Base-by-base conservation (phyloP, 2,797 vertebrate genomes). In the Furcifer pardalis region DNA sequence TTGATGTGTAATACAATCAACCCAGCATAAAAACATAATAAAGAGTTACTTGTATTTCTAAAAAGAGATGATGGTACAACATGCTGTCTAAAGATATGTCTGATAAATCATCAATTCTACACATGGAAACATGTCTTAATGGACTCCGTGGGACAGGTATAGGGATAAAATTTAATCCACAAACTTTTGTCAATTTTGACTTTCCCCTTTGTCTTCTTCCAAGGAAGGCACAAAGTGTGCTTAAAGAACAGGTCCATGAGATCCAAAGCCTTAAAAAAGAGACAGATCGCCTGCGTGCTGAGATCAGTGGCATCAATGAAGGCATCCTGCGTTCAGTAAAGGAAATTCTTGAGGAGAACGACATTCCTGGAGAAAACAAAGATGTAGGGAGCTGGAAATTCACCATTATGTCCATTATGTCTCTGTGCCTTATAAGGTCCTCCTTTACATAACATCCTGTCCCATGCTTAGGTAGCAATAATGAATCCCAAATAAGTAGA, bases 321-420 rank as follows among this genome's bases (percentile, higher is more conserved):
- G 52, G 72, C 44, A 44, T 84, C 23, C 9, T 71, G n/a, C 44
- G 65, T 40, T 81, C 82, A 4, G 65, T 81, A 23, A 63, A 87
- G 59, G 32, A 84, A 81, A 77, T 81, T 52, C 56, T 87, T 9
- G 46, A 75, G 32, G 86, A 87, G 17, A 77, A 35, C 10, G 65
- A 87, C 32, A 72, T 87, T 23, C 82, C 86, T 8, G 82, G 78
- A 77, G 86, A 87, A 23, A 66, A 87, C 35, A 87, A 65, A 77
- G 79, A 82, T 56, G 86, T 87, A 84, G n/a, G 86, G 65, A 32
- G 65, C 63, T 76, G 3, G 15, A 42, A 76, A 60, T 9, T 10
- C 17, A 59, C 35, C 6, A 40, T 72, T 32, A 46, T 30, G 30
- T 4, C 35, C 6, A 40, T 72, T 32, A 46, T 30, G 30, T 4